Base-by-base conservation (phyloP, 2,797 vertebrate genomes). In the Danio albolineatus region DNA sequence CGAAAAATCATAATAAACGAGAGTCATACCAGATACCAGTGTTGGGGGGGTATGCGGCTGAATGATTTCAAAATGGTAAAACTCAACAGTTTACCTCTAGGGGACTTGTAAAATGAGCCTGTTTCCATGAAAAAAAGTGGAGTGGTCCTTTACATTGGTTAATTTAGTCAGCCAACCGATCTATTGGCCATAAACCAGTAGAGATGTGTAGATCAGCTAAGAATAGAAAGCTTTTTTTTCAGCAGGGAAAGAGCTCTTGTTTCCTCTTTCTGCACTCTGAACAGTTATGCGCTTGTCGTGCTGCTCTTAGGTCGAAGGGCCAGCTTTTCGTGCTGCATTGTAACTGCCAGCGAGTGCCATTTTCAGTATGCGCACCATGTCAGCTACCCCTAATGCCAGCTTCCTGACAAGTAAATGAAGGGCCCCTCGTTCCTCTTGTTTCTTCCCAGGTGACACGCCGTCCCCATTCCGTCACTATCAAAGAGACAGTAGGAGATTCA, bases 401-500 rank as follows among this genome's bases (percentile, higher is more conserved):
- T 86, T 87, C 76, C 87, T 90, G 91, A 93, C 92, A 91, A 92
- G 87, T 85, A 93, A 92, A 92, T 91, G 90, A 92, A 90, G 90
- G 89, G 86, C 89, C 91, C 89, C 85, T 91, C 91, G 78, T 88
- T 93, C 87, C 86, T 85, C 87, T 87, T 83, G 88, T 91, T 88
- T 89, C 91, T 90, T 92, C 92, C 92, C 92, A 91, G 91, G 90
- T 93, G 92, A 92, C 90, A 89, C 83, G 56, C 84, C 88, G 90
- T 93, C 92, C 93, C 91, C 92, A 93, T 94, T 95, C 93, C 89
- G 87, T 94, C 94, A 94, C 86, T 85, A 88, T 93, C 90, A 91
- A 91, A 91, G 90, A 83, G 86, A 86, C 88, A 44, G 71, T 91
- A 89, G 89, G 86, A 90, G 91, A 90, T 81, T 86, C 86, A 56